These are phyloP conservation scores for Anthrax anthrax DNA, from an alignment of 2,888 invertebrate species.

Conservation along the genomic window DNA sequence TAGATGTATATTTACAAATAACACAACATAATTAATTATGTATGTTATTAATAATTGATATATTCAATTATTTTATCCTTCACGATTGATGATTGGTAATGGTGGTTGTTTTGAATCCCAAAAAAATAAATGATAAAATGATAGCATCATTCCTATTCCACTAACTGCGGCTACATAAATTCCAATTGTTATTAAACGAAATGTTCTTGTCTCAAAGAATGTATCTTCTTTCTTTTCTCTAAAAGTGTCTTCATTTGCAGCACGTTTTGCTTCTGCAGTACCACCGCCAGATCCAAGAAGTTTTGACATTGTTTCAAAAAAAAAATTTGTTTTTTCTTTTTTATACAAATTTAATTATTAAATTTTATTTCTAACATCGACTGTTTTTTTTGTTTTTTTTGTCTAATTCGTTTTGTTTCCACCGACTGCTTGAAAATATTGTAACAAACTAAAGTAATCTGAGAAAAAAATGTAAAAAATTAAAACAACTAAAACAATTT, in stretches of 20 bases:
- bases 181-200: slow-evolving; percentile 24
- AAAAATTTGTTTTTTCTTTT: background rate
- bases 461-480: too few relatives aligned
- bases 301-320: background rate
- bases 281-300: background rate
- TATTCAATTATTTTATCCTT: background rate
- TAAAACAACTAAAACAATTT: too few relatives aligned
- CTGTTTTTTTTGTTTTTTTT: too few relatives aligned
- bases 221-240: slow-evolving; percentile 10
- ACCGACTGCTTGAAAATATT: too few relatives aligned
- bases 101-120: slow-evolving; percentile 33
- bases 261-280: background rate
- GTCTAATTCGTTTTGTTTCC: too few relatives aligned
- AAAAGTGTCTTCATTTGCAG: background rate
- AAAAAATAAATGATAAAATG: slow-evolving; percentile 28
- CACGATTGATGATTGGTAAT: slow-evolving; percentile 25
- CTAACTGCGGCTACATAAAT: slow-evolving; percentile 28
- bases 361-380: background rate
- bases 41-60: too few relatives aligned
- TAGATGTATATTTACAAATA: too few relatives aligned
- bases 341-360: background rate
- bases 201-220: slow-evolving; percentile 28
- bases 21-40: background rate
- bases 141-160: slow-evolving; percentile 27
- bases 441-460: too few relatives aligned